Base-by-base conservation (phyloP, 2,888 invertebrate species). In the Orthosia gothica region DNA sequence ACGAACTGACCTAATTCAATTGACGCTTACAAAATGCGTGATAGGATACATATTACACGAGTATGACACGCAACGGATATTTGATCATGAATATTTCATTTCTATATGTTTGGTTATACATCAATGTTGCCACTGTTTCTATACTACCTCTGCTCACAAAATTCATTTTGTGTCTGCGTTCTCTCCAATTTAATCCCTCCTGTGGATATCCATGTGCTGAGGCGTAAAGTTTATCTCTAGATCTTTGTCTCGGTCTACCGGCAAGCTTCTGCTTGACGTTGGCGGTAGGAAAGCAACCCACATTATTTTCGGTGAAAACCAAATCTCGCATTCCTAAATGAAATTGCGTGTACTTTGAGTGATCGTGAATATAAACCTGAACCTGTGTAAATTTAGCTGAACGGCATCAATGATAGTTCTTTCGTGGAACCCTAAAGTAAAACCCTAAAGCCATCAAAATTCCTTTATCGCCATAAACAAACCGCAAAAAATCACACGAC, bases 401-500 rank as follows among this genome's bases (percentile, higher is more conserved):
- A n/a, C 11, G 9, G 9, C 1, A 58, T 62, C 18, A 64, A 49
- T 57, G n/a, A n/a, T 26, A 58, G n/a, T 18, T 26, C 26, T 20
- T 79, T 66, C 5, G 47, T 61, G 64, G 81, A 70, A 70, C 81
- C 76, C 77, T 69, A 74, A 59, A 67, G 26, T 55, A 66, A 71
- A 79, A 57, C 69, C 70, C 71, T 70, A 74, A 79, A 84, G 63
- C 73, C 67, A 81, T 82, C 70, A 78, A 75, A 70, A 83, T 80
- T 83, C 76, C 65, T 81, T 79, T 77, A 82, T 74, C 70, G 67
- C 67, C 66, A 74, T 87, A 88, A 88, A 88, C 84, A 86, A 87
- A 89, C 88, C 85, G 77, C 83, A 89, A 87, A 87, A 85, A 83
- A 81, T 76, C 82, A 79, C 79, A 80, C 79, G 81, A 79, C 82